Conservation (phyloP, 2,113 vertebrate species). For the Buteo buteo region DNA sequence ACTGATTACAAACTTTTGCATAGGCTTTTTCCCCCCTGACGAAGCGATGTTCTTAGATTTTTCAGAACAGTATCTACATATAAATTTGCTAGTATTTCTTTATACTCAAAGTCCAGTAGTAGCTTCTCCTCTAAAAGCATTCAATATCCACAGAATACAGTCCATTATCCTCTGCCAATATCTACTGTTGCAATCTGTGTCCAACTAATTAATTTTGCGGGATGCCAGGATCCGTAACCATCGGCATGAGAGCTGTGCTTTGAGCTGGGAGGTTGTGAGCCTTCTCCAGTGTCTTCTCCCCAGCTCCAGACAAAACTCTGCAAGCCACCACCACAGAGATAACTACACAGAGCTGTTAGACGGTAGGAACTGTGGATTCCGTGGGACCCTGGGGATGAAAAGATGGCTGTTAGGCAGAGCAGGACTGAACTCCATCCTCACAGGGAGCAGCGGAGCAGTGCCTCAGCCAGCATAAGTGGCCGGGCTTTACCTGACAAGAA, state of each 20-base stretch:
- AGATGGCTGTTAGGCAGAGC: background rate
- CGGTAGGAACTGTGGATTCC: background rate
- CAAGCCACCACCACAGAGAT: background rate
- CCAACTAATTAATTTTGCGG: background rate
- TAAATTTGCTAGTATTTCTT: background rate
- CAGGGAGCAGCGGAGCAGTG: background rate
- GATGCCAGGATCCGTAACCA: background rate
- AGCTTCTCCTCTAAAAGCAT: background rate
- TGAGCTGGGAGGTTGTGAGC: rapidly evolving
- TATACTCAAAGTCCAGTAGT: background rate
- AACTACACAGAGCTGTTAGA: background rate
- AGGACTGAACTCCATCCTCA: background rate
- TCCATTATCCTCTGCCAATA: background rate
- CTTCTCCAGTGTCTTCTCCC: background rate
- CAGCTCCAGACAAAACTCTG: background rate
- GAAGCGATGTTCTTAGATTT: background rate
- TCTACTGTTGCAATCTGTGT: background rate
- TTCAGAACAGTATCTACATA: background rate
- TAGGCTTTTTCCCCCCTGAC: background rate
- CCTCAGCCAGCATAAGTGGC: background rate
- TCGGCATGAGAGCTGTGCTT: rapidly evolving
- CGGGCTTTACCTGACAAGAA: background rate
- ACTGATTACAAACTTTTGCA: background rate
- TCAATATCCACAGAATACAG: background rate
- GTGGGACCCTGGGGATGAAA: background rate